These are phyloP conservation scores for Ailurus styani DNA, from an alignment of 2,113 vertebrate genomes.

Conservation along the genomic window DNA sequence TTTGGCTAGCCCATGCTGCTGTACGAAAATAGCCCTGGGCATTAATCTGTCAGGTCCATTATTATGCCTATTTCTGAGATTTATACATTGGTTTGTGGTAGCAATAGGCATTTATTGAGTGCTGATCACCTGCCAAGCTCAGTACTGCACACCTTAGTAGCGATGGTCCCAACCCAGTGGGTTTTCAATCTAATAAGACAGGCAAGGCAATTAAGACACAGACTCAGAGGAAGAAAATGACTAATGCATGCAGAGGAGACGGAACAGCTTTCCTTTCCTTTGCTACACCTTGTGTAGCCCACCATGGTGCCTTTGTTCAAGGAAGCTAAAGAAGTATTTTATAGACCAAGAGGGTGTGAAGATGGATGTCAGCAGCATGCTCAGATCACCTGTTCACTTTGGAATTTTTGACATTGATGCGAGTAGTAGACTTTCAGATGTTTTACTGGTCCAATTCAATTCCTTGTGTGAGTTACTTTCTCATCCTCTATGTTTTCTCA, in stretches of 20 bases:
- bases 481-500: constrained; percentile 17
- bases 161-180: constrained; percentile 62
- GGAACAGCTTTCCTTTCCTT: constrained; percentile 41
- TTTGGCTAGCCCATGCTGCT: constrained; percentile 76
- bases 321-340: constrained; percentile 64
- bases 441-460: not conserved
- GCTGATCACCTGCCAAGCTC: constrained; percentile 75
- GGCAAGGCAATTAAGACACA: constrained; percentile 75
- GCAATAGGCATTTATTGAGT: constrained; percentile 76
- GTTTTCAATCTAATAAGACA: constrained; percentile 78
- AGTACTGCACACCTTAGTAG: constrained; percentile 49
- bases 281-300: constrained; percentile 53
- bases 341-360: constrained; percentile 60
- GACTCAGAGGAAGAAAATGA: constrained; percentile 58
- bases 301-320: constrained; percentile 66
- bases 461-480: constrained; percentile 36
- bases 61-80: constrained; percentile 75
- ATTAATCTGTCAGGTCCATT: constrained; percentile 76
- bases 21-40: constrained; percentile 77
- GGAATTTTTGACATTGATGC: constrained; percentile 63
- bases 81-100: constrained; percentile 71
- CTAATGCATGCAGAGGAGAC: constrained; percentile 62
- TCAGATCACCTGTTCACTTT: constrained; percentile 64
- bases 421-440: constrained; percentile 43
- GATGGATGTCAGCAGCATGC: constrained; percentile 54